Evolutionary conservation across 2,113 vertebrate species (phyloP).

Genomic region (Rhynchopsitta pachyrhyncha): DNA sequence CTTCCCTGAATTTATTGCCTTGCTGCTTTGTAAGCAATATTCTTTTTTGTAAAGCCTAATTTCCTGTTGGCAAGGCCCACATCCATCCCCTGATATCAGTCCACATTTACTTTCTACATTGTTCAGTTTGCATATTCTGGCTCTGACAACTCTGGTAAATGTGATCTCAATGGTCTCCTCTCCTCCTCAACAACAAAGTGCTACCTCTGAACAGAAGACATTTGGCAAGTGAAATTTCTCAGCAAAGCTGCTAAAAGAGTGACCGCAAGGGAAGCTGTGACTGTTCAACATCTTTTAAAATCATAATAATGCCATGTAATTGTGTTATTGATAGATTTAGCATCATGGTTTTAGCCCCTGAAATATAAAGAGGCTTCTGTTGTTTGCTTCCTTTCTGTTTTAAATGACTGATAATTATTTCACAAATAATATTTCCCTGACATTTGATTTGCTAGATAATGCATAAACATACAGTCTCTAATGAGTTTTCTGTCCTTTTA

Average conservation of each 20-base stretch:
- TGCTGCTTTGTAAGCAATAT: neutral
- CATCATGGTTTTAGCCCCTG: neutral
- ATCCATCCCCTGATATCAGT: neutral
- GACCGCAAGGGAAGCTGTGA: neutral
- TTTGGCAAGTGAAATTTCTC: neutral
- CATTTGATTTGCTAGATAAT: conserved; percentile 60
- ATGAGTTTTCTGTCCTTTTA: conserved; percentile 53
- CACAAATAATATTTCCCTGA: conserved; percentile 33
- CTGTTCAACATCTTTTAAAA: neutral
- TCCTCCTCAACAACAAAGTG: neutral
- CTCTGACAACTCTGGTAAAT: neutral
- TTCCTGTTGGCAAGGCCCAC: neutral
- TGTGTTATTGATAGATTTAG: neutral
- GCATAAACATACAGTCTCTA: conserved; percentile 51
- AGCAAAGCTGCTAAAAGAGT: neutral
- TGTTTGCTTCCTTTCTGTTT: conserved; percentile 36
- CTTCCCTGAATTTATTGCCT: neutral
- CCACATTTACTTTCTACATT: neutral
- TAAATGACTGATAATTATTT: conserved; percentile 59
- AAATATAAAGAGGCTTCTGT: conserved; percentile 8
- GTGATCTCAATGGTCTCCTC: neutral
- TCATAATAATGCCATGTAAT: neutral
- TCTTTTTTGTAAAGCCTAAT: neutral
- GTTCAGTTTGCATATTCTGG: neutral
- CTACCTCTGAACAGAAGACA: neutral